Base-by-base conservation (phyloP, 92 coral and sea anemone genomes). In the Phenganax stokvisi region DNA sequence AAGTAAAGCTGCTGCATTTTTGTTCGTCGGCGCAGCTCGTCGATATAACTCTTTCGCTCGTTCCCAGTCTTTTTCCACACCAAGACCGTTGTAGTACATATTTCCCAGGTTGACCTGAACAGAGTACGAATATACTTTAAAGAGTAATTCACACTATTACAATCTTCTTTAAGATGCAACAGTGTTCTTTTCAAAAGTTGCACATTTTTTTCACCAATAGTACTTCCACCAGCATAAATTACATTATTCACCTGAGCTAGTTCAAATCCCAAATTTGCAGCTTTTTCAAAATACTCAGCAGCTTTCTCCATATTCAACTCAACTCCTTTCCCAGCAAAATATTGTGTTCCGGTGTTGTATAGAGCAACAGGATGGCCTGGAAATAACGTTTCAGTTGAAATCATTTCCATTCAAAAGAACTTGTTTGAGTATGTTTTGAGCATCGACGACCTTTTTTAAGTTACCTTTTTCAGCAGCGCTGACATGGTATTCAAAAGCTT, bases 41-140 rank as follows among this genome's bases (percentile, higher is more conserved):
- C 81, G 87, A 76, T 92, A 96, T 61, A 89, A 81, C 63, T 92
- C 91, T 74, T 86, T 87, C 0, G 99, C 93, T 53, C 85, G 86
- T 58, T 83, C 87, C 86, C 90, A 88, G 89, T 96, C 85, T 79
- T 90, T 96, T 55, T 92, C 92, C 5, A 96, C 92, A 72, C 99
- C 99, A 84, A 92, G 90, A 11, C 99, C 99, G 78, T 85, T 92
- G 87, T 96, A 96, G 56, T 96, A 96, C 97, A 96, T 96, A 85
- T 96, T 96, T 0, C 99, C 99, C 20, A 96, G 85, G 71, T 96
- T 96, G 78, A 96, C 92, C 99, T 96, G 75, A 51, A 84, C n/a
- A 11, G 20, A n/a, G 57, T 54, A 70, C 82, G 57, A 30, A 12
- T 7, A 20, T 13, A 13, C 4, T 59, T 59, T 13, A 59, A 20